A percentile compares a stretch with the other conserved stretches of the same genome.
Evolutionary conservation across 2,797 vertebrate species (phyloP).

Genomic region (Platyrinchus mystaceus): DNA sequence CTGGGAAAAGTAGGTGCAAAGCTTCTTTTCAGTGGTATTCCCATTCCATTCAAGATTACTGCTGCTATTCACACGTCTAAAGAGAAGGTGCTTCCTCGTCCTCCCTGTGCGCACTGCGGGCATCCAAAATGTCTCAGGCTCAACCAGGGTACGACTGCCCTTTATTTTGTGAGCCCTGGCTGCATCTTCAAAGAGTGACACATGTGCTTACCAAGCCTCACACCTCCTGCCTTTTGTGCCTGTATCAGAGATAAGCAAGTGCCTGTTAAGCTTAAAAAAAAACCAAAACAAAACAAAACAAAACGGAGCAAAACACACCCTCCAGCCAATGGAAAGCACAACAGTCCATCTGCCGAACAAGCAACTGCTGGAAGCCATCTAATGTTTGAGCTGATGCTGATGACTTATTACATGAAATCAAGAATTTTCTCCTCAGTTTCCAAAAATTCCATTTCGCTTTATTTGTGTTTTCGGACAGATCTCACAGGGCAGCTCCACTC

Average conservation of each 20-base stretch:
- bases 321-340: background rate
- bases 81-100: background rate
- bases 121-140: background rate
- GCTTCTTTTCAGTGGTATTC: background rate
- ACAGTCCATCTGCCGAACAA: background rate
- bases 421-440: background rate
- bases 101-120: fast-evolving
- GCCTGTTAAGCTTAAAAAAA: background rate
- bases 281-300: background rate
- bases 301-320: background rate
- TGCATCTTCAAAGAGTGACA: background rate
- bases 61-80: background rate
- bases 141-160: too few species aligned
- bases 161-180: background rate
- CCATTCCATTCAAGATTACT: background rate
- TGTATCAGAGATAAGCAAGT: background rate
- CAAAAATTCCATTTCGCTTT: background rate
- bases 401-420: background rate
- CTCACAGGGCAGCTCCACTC: background rate
- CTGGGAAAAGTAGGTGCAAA: background rate
- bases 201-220: background rate
- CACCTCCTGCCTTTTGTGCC: background rate
- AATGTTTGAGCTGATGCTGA: background rate
- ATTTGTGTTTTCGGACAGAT: fast-evolving
- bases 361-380: background rate